Evolutionary conservation across 1,140 invertebrate genomes (phyloP).

Genomic region (Drosophila tristis): DNA sequence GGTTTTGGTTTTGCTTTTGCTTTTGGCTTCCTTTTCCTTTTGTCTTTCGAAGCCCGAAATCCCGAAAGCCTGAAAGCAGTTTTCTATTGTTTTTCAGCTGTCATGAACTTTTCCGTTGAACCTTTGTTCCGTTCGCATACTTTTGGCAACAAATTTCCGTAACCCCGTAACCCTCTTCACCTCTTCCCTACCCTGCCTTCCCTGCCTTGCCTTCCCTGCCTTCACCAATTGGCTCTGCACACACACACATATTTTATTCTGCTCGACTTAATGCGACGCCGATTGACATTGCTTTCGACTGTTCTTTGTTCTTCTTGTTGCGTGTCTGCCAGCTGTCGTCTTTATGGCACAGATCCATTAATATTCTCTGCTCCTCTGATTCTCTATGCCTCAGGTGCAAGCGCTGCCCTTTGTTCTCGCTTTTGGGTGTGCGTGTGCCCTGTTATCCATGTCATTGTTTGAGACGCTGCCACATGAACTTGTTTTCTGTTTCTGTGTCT

Average conservation of each 20-base stretch:
- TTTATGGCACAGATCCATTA: slow-evolving; percentile 77
- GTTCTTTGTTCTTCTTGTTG: slow-evolving; percentile 48
- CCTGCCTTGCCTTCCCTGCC: too few species aligned
- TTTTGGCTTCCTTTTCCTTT: slow-evolving; percentile 61
- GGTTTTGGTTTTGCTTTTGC: slow-evolving; percentile 1
- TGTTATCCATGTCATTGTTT: slow-evolving; percentile 50
- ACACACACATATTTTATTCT: slow-evolving; percentile 71
- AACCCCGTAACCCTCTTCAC: slow-evolving; percentile 58
- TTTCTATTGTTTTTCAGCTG: slow-evolving; percentile 68
- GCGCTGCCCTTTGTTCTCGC: background rate
- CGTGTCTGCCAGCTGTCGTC: slow-evolving; percentile 77
- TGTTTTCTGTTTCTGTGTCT: slow-evolving; percentile 2
- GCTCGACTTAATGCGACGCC: slow-evolving; percentile 72
- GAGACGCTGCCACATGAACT: slow-evolving; percentile 56
- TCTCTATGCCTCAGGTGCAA: slow-evolving; percentile 63
- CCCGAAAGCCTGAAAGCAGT: slow-evolving; percentile 24
- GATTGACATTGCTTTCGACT: slow-evolving; percentile 54
- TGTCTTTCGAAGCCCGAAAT: slow-evolving; percentile 40
- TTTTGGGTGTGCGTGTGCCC: slow-evolving; percentile 3
- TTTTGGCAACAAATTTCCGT: slow-evolving; percentile 78
- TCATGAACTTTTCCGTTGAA: slow-evolving; percentile 60
- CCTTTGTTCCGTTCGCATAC: slow-evolving; percentile 69
- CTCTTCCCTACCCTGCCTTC: background rate
- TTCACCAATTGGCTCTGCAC: slow-evolving; percentile 28
- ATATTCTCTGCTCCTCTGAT: slow-evolving; percentile 51